A percentile compares a stretch with the other conserved stretches of the same genome.
Conservation (phyloP, 2,888 invertebrate genomes). For the Loripinus fragilis region DNA sequence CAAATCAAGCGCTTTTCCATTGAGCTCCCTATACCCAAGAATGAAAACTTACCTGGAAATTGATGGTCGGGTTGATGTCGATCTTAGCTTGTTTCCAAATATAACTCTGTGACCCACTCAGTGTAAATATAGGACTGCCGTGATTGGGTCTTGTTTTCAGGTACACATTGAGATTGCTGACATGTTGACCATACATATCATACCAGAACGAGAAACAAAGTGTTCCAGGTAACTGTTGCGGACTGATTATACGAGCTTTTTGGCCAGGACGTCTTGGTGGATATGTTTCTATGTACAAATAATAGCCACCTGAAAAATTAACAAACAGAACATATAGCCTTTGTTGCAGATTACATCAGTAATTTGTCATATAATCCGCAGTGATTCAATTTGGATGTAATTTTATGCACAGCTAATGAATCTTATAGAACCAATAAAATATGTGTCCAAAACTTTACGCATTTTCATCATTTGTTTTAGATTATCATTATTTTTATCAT, state of each 20-base stretch:
- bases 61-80: constrained; percentile 57
- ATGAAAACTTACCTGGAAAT: too few species aligned
- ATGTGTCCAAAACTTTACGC: too few species aligned
- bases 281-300: constrained; percentile 72
- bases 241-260: constrained; percentile 83
- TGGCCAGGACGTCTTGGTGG: constrained; percentile 83
- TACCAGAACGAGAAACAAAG: constrained; percentile 78
- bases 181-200: constrained; percentile 78
- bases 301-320: constrained; percentile 58
- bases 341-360: too few species aligned
- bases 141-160: constrained; percentile 60
- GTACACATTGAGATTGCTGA: constrained; percentile 77
- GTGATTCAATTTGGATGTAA: too few species aligned
- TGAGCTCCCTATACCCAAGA: too few species aligned
- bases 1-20: too few species aligned
- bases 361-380: too few species aligned
- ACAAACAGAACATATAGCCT: too few species aligned
- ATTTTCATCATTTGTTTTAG: too few species aligned
- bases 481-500: too few species aligned
- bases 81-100: constrained; percentile 71
- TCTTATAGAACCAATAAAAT: too few species aligned
- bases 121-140: constrained; percentile 66
- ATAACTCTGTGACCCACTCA: constrained; percentile 69
- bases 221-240: constrained; percentile 45
- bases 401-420: too few species aligned